Base-by-base conservation (phyloP, 2,797 vertebrate species). In the Cyclura pinguis region DNA sequence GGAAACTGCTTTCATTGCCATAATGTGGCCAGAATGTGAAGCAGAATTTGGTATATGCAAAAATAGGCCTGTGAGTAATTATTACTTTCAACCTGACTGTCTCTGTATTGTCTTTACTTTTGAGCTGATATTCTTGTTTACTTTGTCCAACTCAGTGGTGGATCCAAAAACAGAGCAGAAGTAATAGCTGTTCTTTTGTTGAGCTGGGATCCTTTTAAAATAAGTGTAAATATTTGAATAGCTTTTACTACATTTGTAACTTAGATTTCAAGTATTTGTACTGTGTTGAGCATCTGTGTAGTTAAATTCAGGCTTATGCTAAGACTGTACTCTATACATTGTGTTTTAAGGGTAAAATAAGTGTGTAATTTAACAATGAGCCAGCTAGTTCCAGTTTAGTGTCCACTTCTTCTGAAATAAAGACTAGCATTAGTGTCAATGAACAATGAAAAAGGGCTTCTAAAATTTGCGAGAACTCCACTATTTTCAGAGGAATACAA, bases 201-300 rank as follows among this genome's bases (percentile, higher is more conserved):
- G 67, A 52, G 3, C 27, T 16, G 32, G 12, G 50, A 22, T 82
- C n/a, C 32, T 35, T 42, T 42, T 38, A 13, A 35, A 82, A 62
- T 59, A 81, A 81, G 57, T 82, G 55, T 82, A 62, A 64, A 84
- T 84, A 84, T 85, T 84, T 84, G 38, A 52, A 72, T 50, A 50
- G 3, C 42, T 52, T 29, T 47, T 84, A 6, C 18, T 1, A 57
- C 32, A 22, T 84, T 84, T 73, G 2, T 22, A 55, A 52, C 42
- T 7, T 22, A 35, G 18, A 73, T 72, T 85, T 73, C 84, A 73
- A 35, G 24, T 74, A 35, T 85, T 69, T 74, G 50, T 57, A 22
- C 84, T 74, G n/a, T 74, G 22, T 73, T 72, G 14, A 85, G 13
- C 6, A 50, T 72, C 2, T 29, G 10, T 72, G 69, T 32, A n/a